Evolutionary conservation across 1,140 invertebrate genomes (phyloP).

Genomic region (Zaprionus gabonicus): DNA sequence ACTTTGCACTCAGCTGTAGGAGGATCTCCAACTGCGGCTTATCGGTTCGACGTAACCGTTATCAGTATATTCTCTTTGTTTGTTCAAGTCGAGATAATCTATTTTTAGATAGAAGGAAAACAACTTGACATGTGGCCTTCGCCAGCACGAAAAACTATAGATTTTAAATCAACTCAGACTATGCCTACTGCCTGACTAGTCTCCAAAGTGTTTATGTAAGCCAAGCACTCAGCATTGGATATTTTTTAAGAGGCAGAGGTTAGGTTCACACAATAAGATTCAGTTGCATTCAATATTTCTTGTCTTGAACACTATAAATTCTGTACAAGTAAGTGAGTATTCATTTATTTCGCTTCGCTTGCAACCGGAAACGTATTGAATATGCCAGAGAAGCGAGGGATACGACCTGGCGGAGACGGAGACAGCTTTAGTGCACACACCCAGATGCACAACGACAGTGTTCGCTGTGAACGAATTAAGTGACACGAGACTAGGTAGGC

Average conservation of each 20-base stretch:
- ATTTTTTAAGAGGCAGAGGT: neutral
- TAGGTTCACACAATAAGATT: neutral
- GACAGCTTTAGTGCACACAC: neutral
- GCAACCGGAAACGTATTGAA: constrained; percentile 75
- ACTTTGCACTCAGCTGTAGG: neutral
- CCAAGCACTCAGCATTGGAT: neutral
- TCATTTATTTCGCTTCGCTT: neutral
- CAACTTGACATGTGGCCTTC: neutral
- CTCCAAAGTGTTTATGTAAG: neutral
- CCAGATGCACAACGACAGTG: neutral
- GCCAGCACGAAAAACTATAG: neutral
- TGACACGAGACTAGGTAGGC: neutral
- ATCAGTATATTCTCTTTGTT: neutral
- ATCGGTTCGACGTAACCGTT: neutral
- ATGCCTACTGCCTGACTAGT: neutral
- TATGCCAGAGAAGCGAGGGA: constrained; percentile 50
- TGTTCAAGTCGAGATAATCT: constrained; percentile 1
- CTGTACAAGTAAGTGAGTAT: too few species aligned
- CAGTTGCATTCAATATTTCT: neutral
- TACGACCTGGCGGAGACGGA: neutral
- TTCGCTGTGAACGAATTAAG: neutral
- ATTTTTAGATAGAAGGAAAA: constrained; percentile 2
- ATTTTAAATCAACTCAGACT: neutral
- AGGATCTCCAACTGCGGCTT: neutral
- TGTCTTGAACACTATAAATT: too few species aligned